A percentile compares a stretch with the other conserved stretches of the same genome.
These are phyloP conservation scores for Camponotus pennsylvanicus DNA, from an alignment of 1,140 invertebrate species.

Conservation along the genomic window DNA sequence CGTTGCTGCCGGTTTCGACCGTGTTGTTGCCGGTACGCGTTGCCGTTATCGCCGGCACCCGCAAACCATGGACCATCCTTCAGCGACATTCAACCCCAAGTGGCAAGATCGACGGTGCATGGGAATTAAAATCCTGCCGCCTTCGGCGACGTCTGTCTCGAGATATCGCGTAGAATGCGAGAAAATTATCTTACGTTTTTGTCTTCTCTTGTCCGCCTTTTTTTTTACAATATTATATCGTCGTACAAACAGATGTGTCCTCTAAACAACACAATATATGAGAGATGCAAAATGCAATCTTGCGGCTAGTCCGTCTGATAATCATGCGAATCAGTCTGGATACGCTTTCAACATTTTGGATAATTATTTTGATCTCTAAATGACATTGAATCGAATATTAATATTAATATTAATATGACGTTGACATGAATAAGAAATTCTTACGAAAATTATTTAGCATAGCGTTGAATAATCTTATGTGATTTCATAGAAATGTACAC, in stretches of 20 bases:
- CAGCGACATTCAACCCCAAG: conserved; percentile 51
- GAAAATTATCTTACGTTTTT: conserved; percentile 33
- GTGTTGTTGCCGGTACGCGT: conserved; percentile 75
- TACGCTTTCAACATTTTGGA: background rate
- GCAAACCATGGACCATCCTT: conserved; percentile 68
- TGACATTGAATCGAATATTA: conserved; percentile 18
- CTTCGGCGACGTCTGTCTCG: conserved; percentile 21
- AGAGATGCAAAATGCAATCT: conserved; percentile 12
- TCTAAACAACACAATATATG: background rate
- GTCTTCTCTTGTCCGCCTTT: background rate
- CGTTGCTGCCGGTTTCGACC: conserved; percentile 60
- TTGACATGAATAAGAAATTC: conserved; percentile 31
- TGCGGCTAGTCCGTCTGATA: background rate
- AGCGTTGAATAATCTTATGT: conserved; percentile 11
- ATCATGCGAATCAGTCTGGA: background rate
- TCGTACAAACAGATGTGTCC: background rate
- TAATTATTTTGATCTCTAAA: background rate
- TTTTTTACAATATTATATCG: background rate
- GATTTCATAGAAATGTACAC: conserved; percentile 4
- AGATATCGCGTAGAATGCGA: conserved; percentile 67
- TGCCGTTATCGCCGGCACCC: conserved; percentile 71
- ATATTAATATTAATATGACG: conserved; percentile 44
- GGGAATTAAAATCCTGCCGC: conserved; percentile 63
- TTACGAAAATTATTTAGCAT: conserved; percentile 11
- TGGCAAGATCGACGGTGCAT: conserved; percentile 50